Evolutionary conservation across 1,140 invertebrate species (phyloP).

Genomic region (Triops longicaudatus): DNA sequence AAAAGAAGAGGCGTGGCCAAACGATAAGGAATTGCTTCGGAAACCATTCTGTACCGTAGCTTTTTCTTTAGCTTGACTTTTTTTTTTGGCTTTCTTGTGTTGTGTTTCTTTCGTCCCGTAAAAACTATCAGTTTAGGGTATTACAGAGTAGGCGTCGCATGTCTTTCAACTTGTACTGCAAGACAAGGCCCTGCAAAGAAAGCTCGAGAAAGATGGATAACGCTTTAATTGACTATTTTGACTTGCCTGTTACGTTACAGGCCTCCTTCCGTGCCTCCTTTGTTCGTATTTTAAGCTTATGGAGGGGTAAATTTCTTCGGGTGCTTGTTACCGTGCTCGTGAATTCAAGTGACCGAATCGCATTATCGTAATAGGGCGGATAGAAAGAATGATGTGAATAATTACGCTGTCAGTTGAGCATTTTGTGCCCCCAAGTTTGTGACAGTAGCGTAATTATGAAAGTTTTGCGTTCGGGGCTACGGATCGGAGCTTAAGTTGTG

Average conservation of each 20-base stretch:
- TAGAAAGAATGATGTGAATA: no score
- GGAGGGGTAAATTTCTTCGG: background rate
- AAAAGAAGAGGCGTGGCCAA: background rate
- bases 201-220: background rate
- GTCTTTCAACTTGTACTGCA: background rate
- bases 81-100: background rate
- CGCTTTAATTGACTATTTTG: conserved; percentile 8
- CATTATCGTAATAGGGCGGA: no score
- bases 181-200: background rate
- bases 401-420: no score
- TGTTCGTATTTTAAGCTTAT: background rate
- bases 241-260: background rate
- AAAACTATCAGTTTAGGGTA: background rate
- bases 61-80: background rate
- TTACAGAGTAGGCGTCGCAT: background rate
- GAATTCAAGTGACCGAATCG: no score
- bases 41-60: background rate
- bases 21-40: conserved; percentile 3
- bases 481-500: no score
- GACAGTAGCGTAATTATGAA: no score
- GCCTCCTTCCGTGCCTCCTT: background rate
- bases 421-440: no score
- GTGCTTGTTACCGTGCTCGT: background rate
- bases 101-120: background rate
- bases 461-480: no score